Percentiles rank a stretch among this genome's conserved stretches.
Evolutionary conservation across 2,113 vertebrate genomes (phyloP).

Genomic region (Microcebus lehilahytsara): DNA sequence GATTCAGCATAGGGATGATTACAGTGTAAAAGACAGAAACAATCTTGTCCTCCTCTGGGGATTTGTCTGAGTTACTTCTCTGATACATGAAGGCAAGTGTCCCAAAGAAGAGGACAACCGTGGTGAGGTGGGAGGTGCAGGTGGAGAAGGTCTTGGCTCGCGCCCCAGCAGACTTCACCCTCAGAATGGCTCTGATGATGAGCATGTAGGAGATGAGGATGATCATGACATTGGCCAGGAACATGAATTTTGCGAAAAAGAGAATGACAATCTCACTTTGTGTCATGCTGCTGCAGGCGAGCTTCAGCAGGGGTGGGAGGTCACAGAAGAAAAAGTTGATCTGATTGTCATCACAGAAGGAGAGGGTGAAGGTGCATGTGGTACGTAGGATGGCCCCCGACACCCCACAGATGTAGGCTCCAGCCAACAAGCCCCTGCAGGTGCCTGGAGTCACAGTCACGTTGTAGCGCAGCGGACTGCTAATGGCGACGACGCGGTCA

Average conservation of each 20-base stretch:
- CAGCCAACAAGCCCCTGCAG: background rate
- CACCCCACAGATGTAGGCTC: background rate
- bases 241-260: background rate
- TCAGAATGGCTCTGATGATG: background rate
- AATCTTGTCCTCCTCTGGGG: background rate
- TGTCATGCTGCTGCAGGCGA: background rate
- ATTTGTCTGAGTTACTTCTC: constrained; percentile 6
- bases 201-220: background rate
- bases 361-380: background rate
- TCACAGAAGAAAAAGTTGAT: background rate
- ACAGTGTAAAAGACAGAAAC: constrained; percentile 41
- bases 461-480: background rate
- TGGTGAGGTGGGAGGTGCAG: background rate
- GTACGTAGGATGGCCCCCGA: background rate
- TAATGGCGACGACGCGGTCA: background rate
- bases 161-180: background rate
- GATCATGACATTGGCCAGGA: background rate
- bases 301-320: background rate
- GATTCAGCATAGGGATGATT: constrained; percentile 20
- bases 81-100: constrained; percentile 27
- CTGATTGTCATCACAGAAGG: background rate
- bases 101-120: constrained; percentile 1
- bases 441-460: background rate
- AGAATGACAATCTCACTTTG: background rate
- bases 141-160: constrained; percentile 33